Evolutionary conservation across 1,140 invertebrate species (phyloP), one percentile per base, ranked within the genome.

Genomic region (Nautilus pompilius): DNA sequence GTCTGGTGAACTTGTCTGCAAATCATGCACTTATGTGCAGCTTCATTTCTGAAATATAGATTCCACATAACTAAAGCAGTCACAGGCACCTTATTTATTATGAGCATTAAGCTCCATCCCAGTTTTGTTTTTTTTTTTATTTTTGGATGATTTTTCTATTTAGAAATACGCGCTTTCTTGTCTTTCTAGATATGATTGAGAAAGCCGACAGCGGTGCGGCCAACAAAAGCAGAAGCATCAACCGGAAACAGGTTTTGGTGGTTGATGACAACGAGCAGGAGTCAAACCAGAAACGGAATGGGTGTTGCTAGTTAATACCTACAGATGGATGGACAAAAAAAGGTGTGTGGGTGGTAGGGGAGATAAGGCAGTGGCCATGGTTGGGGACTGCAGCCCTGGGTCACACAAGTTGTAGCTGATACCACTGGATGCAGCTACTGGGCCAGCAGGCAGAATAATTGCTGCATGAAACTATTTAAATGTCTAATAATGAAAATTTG

Each of bases 101-200:
- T n/a, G n/a, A 17, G 17, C 24, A 20, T 26, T 51, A 30, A 17
- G 13, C 22, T 6, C 5, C n/a, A 49, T 5, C 15, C 15, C n/a
- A n/a, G 32, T 13, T 29, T 8, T 17, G 3, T n/a, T 41, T 53
- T 24, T 34, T 33, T 33, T 53, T 29, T 61, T 17, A 6, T 10
- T 17, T 3, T 53, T 5, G 22, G 34, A 32, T 51, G n/a, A 2
- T 60, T 60, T 5, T 33, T 26, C 17, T 20, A 45, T 29, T 56
- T 13, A 3, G 26, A 17, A 34, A 24, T 53, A 15, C 17, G 17
- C 20, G 13, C 66, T 15, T 33, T 51, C 24, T 41, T 51, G 22
- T 36, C 13, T 13, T 61, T 72, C 2, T 62, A 83, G 82, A 72
- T 54, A 84, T 84, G 81, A 78, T 83, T 56, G 81, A 82, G 36